Evolutionary conservation across 2,113 vertebrate genomes (phyloP).

Genomic region (Nyctereutes procyonoides): DNA sequence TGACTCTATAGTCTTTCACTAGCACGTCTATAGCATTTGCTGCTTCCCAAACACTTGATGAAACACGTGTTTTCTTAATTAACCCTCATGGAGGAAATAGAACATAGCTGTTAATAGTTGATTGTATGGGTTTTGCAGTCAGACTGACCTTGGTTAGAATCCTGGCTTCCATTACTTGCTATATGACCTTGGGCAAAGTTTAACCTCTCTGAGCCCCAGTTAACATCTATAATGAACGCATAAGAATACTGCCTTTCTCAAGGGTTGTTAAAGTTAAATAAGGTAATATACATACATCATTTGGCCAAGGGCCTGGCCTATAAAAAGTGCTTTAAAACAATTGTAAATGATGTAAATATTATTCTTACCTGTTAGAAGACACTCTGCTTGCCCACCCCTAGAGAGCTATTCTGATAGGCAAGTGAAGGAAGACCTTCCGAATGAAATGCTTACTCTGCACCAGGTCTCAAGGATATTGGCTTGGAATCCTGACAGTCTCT

Average conservation of each 20-base stretch:
- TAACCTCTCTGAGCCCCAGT: not conserved
- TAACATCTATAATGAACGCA: not conserved
- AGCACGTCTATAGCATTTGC: not conserved
- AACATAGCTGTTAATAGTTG: not conserved
- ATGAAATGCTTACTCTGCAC: not conserved
- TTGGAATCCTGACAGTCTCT: not conserved
- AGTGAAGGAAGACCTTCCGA: not conserved
- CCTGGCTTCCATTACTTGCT: not conserved
- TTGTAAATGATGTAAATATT: not conserved
- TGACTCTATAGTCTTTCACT: not conserved
- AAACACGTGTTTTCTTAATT: conserved; percentile 13
- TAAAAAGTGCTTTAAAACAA: not conserved
- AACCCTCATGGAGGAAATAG: not conserved
- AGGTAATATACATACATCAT: not conserved
- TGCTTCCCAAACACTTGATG: not conserved
- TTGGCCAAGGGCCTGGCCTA: not conserved
- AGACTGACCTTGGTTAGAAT: not conserved
- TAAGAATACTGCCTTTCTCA: not conserved
- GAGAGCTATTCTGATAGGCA: not conserved
- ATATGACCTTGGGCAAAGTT: not conserved
- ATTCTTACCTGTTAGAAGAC: conserved; percentile 10
- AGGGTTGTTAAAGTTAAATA: not conserved
- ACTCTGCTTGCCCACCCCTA: not conserved
- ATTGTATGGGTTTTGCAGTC: not conserved
- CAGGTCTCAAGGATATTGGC: not conserved